Evolutionary conservation across 2,113 vertebrate species (phyloP).

Genomic region (Sander vitreus): DNA sequence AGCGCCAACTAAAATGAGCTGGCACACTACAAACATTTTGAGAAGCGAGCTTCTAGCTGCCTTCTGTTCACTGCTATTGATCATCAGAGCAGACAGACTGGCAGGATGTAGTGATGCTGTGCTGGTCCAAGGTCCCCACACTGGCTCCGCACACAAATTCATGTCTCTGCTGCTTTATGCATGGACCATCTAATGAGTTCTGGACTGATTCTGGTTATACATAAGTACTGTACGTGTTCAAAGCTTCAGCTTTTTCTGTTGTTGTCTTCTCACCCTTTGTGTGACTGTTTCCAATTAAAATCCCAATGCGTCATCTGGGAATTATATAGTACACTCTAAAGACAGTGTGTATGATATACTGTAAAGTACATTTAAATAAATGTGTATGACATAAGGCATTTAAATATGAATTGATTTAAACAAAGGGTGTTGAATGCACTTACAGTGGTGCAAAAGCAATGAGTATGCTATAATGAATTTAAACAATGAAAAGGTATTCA

Average conservation of each 20-base stretch:
- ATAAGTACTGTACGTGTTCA: slow-evolving; percentile 1
- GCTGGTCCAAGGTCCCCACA: slow-evolving; percentile 51
- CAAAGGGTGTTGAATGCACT: background rate
- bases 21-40: slow-evolving; percentile 53
- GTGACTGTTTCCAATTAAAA: slow-evolving; percentile 12
- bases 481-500: background rate
- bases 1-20: slow-evolving; percentile 59
- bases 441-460: background rate
- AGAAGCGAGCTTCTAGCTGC: slow-evolving; percentile 50
- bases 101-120: slow-evolving; percentile 42
- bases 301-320: slow-evolving; percentile 14
- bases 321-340: background rate
- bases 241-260: slow-evolving; percentile 22
- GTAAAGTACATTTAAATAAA: background rate
- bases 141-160: slow-evolving; percentile 35
- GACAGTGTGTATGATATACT: background rate
- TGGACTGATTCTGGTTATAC: slow-evolving; percentile 20
- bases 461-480: background rate
- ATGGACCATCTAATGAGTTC: slow-evolving; percentile 55
- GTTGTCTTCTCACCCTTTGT: slow-evolving; percentile 11
- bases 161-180: slow-evolving; percentile 46
- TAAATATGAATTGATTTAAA: slow-evolving; percentile 1
- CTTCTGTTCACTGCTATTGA: slow-evolving; percentile 71
- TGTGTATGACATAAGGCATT: slow-evolving; percentile 2
- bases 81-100: slow-evolving; percentile 69